A percentile compares a stretch with the other conserved stretches of the same genome.
These are phyloP conservation scores for Eulemur mongoz DNA, from an alignment of 2,797 vertebrate species.

Conservation along the genomic window DNA sequence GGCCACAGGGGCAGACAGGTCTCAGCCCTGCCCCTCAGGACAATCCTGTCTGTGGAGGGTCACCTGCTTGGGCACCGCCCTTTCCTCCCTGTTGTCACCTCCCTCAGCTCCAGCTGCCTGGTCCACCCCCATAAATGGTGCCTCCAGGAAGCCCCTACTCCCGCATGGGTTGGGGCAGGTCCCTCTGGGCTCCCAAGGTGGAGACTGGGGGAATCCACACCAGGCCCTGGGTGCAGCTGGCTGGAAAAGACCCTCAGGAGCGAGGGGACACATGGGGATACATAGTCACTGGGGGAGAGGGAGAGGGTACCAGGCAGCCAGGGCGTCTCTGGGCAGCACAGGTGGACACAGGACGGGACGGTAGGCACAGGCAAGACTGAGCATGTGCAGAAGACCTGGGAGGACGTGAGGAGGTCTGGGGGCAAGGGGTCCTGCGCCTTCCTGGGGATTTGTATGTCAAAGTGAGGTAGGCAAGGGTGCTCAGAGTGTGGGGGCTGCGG, in stretches of 20 bases:
- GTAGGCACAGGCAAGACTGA: not conserved
- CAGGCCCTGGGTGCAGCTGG: not conserved
- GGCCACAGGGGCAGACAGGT: not conserved
- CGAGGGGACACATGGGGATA: not conserved
- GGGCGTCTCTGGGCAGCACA: not conserved
- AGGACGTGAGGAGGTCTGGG: not conserved
- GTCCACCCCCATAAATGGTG: not conserved
- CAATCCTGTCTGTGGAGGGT: not conserved
- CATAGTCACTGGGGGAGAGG: not conserved
- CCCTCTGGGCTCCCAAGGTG: not conserved
- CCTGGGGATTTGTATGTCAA: not conserved
- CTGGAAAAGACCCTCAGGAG: not conserved
- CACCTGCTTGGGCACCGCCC: not conserved
- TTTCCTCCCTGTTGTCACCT: not conserved
- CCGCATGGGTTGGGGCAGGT: not conserved
- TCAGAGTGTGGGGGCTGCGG: not conserved
- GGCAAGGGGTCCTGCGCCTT: not conserved
- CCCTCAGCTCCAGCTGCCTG: not conserved
- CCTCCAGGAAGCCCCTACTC: not conserved
- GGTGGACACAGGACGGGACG: not conserved
- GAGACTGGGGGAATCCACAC: not conserved
- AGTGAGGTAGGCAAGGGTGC: not conserved
- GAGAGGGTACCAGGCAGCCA: fast-evolving
- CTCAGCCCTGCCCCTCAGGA: not conserved
- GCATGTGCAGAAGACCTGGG: not conserved